Evolutionary conservation across 2,113 vertebrate species (phyloP), one percentile per base, ranked within the genome.

Genomic region (Peromyscus polionotus): DNA sequence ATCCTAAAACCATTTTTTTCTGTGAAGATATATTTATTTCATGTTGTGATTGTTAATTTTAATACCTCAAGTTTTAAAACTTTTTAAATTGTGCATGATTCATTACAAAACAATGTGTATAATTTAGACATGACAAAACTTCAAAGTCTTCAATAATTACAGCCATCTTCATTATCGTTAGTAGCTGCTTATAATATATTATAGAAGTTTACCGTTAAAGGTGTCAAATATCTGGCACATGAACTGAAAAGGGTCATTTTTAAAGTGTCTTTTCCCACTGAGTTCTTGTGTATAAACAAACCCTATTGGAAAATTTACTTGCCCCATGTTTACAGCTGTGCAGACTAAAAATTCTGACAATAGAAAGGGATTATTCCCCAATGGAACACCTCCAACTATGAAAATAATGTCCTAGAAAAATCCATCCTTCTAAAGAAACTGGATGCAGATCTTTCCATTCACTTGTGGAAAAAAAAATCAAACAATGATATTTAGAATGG

Each of bases 1-100:
- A 24, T 83, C 81, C 28, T 80, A 31, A 79, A 94, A 91, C 2
- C 16, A 45, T 67, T 48, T 54, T 36, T 36, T 54, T 36, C 57
- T 81, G 84, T 76, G 42, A 28, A 54, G 28, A 73, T 79, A 33
- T 42, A 76, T 45, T 92, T 83, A 93, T 92, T 84, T 90, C 12
- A n/a, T 7, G 33, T 11, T 51, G 2, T 54, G 33, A 72, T 77
- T 83, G 75, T 48, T 94, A 83, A 48, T 89, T 22, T 24, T 51
- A 75, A 92, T 45, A 0, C 1, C 8, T 57, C 22, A 86, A 45
- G 14, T 7, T 67, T 81, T 16, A 19, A 28, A 84, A 89, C 5
- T 26, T 13, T 67, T 84, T 48, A n/a, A 81, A 75, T 2, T 28
- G 57, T 63, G 51, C 22, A 73, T 1, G 57, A 9, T n/a, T 61